phyloP scores from a whole-genome alignment of 2,888 invertebrate species.

The Ochlodes sylvanus region DNA sequence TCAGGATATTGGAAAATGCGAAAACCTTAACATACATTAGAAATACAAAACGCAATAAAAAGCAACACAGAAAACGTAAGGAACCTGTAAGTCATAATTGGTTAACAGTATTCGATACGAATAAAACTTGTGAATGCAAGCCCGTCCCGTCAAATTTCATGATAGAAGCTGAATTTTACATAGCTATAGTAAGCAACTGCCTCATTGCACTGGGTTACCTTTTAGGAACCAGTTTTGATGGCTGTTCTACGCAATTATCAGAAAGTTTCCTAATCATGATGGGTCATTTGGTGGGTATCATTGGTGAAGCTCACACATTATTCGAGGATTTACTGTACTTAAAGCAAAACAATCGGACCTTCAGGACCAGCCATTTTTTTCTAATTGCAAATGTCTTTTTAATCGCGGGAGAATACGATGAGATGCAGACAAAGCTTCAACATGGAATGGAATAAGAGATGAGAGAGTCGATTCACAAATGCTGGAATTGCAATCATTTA shows the following conservation, averaged over 20 bases:
- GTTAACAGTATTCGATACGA: too few species aligned
- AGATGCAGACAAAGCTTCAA: constrained; percentile 44
- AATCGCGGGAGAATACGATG: constrained; percentile 56
- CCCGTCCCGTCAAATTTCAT: neutral
- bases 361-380: constrained; percentile 51
- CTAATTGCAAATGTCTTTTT: constrained; percentile 54
- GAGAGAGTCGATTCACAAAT: constrained; percentile 46
- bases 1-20: neutral
- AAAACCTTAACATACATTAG: neutral
- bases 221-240: constrained; percentile 44
- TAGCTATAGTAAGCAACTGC: constrained; percentile 51
- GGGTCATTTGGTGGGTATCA: constrained; percentile 50
- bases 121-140: too few species aligned
- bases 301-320: constrained; percentile 48
- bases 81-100: neutral
- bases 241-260: constrained; percentile 42
- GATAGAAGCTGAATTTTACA: constrained; percentile 47
- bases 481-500: constrained; percentile 48
- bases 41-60: neutral
- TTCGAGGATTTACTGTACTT: constrained; percentile 43
- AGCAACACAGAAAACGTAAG: neutral
- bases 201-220: constrained; percentile 53
- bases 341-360: constrained; percentile 40
- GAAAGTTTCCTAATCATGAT: constrained; percentile 51
- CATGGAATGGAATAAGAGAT: constrained; percentile 19